A percentile compares a stretch with the other conserved stretches of the same genome.
Evolutionary conservation across 2,113 vertebrate genomes (phyloP).

Genomic region (Pedionomus torquatus): DNA sequence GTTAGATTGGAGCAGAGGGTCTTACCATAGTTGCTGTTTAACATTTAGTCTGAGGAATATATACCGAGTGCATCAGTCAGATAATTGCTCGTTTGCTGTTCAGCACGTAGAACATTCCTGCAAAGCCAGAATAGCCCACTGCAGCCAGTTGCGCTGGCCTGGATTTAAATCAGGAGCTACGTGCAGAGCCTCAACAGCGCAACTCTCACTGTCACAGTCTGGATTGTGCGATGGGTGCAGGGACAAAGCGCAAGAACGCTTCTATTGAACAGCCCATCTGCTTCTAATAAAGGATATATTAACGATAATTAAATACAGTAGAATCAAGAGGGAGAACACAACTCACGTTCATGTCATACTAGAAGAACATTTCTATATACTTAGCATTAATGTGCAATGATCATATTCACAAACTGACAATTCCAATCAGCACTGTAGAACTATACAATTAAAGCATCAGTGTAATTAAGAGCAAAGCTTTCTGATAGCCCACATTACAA

Average conservation of each 20-base stretch:
- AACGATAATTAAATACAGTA: constrained; percentile 3
- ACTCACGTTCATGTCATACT: background rate
- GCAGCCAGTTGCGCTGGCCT: background rate
- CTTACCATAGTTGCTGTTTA: background rate
- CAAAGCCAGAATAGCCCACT: background rate
- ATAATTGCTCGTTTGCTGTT: background rate
- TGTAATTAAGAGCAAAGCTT: constrained; percentile 39
- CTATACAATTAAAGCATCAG: constrained; percentile 15
- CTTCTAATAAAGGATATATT: constrained; percentile 29
- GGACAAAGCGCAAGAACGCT: background rate
- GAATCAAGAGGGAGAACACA: constrained; percentile 15
- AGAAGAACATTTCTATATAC: constrained; percentile 14
- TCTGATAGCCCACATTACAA: background rate
- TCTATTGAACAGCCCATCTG: background rate
- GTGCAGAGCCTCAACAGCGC: background rate
- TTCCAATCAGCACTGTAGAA: constrained; percentile 29
- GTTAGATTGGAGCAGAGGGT: background rate
- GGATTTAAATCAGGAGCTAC: background rate
- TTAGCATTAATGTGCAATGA: constrained; percentile 33
- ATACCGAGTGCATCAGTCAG: background rate
- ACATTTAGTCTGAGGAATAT: background rate
- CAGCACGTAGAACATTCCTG: background rate
- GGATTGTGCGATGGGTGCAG: background rate
- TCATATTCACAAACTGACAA: constrained; percentile 21
- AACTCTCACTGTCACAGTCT: background rate